Conservation (phyloP, 2,797 vertebrate species). For the Echiichthys vipera region DNA sequence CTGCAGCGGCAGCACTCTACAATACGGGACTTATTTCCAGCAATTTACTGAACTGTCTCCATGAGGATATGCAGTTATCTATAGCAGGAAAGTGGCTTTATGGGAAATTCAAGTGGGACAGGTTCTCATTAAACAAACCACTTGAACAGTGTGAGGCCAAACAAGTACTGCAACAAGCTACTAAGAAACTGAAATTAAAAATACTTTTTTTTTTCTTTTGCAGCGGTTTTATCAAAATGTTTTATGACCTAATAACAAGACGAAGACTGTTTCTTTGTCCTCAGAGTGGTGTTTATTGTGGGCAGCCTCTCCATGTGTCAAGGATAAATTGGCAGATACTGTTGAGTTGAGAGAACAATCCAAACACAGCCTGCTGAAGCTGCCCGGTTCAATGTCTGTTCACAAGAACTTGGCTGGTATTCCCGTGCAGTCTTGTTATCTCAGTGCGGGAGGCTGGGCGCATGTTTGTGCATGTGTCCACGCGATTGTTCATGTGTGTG, state of each 20-base stretch:
- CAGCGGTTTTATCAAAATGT: conserved; percentile 17
- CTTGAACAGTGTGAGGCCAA: conserved; percentile 17
- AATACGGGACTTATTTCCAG: conserved; percentile 43
- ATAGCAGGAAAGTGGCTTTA: conserved; percentile 52
- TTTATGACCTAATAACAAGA: conserved; percentile 27
- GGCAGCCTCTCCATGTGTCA: conserved; percentile 31
- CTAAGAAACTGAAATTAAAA: conserved; percentile 16
- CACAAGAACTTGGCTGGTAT: conserved; percentile 62
- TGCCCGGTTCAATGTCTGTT: conserved; percentile 54
- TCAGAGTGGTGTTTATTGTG: conserved; percentile 46
- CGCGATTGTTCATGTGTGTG: conserved; percentile 41
- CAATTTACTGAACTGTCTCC: conserved; percentile 58
- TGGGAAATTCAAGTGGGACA: conserved; percentile 46
- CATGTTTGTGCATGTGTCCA: conserved; percentile 10
- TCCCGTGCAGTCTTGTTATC: conserved; percentile 52
- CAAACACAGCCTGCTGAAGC: conserved; percentile 43
- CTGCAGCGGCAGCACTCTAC: conserved; percentile 18
- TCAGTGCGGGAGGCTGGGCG: conserved; percentile 45
- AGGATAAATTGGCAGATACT: conserved; percentile 50
- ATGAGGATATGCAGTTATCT: conserved; percentile 69
- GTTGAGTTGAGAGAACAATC: conserved; percentile 55
- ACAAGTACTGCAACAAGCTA: conserved; percentile 24
- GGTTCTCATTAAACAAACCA: conserved; percentile 36
- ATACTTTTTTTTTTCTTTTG: not conserved
- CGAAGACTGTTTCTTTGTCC: conserved; percentile 37